Conservation (phyloP, 2,113 vertebrate species). For the Malurus melanocephalus region DNA sequence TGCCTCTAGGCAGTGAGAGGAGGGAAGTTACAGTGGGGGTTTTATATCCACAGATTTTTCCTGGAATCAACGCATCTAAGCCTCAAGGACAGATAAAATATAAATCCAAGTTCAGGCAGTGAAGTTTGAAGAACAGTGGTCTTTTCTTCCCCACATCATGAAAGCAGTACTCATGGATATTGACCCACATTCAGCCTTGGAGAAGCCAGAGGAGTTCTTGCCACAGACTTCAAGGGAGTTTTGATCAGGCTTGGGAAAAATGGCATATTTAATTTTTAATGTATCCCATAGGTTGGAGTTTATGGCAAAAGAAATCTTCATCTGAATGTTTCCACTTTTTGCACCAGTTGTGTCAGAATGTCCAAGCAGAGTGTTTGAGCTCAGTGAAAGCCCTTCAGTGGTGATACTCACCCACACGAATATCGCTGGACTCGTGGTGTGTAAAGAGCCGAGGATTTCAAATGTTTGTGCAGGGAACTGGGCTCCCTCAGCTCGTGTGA, state of each 20-base stretch:
- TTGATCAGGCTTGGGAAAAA: background rate
- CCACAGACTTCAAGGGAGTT: background rate
- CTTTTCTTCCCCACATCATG: background rate
- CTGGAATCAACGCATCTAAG: background rate
- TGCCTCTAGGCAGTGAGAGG: background rate
- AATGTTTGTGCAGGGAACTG: rapidly evolving
- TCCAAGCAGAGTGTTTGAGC: background rate
- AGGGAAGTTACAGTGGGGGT: background rate
- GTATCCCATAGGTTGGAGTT: background rate
- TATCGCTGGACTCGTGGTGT: rapidly evolving
- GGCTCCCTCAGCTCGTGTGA: background rate
- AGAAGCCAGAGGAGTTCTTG: background rate
- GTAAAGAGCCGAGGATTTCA: background rate
- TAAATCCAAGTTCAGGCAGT: background rate
- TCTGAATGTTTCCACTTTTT: too few species aligned
- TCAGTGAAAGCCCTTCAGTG: background rate
- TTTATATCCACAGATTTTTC: background rate
- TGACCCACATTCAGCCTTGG: background rate
- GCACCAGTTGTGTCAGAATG: background rate
- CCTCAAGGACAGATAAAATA: background rate
- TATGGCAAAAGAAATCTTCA: background rate
- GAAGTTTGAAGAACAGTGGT: background rate
- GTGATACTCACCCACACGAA: too few species aligned
- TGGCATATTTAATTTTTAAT: background rate
- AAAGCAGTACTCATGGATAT: background rate